phyloP scores from a whole-genome alignment of 2,797 vertebrate species.

The Fringilla coelebs region DNA sequence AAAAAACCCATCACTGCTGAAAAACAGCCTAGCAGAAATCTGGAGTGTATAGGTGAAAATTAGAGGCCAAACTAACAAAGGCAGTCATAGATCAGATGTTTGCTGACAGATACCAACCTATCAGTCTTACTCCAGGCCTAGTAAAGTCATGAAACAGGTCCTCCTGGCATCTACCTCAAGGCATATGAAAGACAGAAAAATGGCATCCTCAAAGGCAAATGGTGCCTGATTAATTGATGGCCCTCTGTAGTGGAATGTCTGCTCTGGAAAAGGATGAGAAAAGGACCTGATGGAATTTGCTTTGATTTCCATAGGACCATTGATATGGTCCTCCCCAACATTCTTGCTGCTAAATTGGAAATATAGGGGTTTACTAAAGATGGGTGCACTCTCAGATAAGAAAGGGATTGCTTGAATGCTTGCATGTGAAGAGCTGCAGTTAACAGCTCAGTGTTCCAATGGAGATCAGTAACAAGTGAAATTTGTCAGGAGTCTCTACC shows the following conservation, averaged over 20 bases:
- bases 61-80: neutral
- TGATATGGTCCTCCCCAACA: neutral
- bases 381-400: neutral
- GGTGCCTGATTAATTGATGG: neutral
- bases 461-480: neutral
- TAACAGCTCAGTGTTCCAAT: neutral
- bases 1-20: neutral
- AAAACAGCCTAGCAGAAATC: neutral
- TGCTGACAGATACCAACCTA: neutral
- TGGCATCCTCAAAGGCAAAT: neutral
- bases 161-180: neutral
- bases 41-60: neutral
- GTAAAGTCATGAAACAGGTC: neutral
- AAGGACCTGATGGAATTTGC: neutral
- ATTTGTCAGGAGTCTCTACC: neutral
- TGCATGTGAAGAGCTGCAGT: neutral
- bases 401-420: neutral
- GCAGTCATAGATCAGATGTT: neutral
- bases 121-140: neutral
- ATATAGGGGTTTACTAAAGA: neutral
- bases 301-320: neutral
- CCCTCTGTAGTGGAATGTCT: neutral
- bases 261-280: neutral
- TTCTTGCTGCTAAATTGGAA: neutral
- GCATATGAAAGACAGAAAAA: neutral